Conservation (phyloP, 2,888 invertebrate species). For the Caenorhabditis parvicauda region DNA sequence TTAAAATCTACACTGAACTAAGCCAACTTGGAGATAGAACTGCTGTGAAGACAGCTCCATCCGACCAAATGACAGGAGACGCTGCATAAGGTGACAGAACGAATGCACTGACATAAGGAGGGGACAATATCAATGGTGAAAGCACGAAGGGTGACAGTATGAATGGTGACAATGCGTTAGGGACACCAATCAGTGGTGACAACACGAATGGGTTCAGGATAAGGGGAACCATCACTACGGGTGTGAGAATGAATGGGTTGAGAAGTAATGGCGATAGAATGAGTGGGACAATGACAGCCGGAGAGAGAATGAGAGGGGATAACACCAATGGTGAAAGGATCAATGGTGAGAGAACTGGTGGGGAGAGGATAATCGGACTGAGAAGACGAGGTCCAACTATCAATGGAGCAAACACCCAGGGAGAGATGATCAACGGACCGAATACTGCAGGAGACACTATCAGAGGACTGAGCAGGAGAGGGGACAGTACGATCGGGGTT, state of each 20-base stretch:
- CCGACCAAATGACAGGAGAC: constrained; percentile 31
- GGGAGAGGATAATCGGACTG: constrained; percentile 32
- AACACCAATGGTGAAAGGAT: constrained; percentile 31
- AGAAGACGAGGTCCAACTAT: constrained; percentile 34
- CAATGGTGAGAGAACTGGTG: constrained; percentile 29
- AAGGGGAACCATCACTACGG: constrained; percentile 28
- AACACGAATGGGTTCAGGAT: constrained; percentile 31
- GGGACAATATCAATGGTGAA: constrained; percentile 37
- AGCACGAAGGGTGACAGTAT: constrained; percentile 42
- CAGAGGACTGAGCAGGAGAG: constrained; percentile 31
- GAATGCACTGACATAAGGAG: constrained; percentile 29
- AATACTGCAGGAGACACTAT: constrained; percentile 33
- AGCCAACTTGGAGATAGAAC: constrained; percentile 40
- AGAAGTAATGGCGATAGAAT: constrained; percentile 39
- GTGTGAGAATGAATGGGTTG: constrained; percentile 33
- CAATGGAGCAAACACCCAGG: constrained; percentile 39
- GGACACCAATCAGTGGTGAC: constrained; percentile 32
- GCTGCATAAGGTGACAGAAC: constrained; percentile 32
- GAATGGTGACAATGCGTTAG: constrained; percentile 25
- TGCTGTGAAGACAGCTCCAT: constrained; percentile 30
- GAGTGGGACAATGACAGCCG: constrained; percentile 25
- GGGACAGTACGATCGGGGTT: constrained; percentile 37
- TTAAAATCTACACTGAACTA: no score
- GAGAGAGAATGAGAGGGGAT: constrained; percentile 30
- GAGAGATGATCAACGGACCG: constrained; percentile 32